A percentile compares a stretch with the other conserved stretches of the same genome.
These are phyloP conservation scores for Nerophis lumbriciformis DNA, from an alignment of 2,113 vertebrate genomes.

Conservation along the genomic window DNA sequence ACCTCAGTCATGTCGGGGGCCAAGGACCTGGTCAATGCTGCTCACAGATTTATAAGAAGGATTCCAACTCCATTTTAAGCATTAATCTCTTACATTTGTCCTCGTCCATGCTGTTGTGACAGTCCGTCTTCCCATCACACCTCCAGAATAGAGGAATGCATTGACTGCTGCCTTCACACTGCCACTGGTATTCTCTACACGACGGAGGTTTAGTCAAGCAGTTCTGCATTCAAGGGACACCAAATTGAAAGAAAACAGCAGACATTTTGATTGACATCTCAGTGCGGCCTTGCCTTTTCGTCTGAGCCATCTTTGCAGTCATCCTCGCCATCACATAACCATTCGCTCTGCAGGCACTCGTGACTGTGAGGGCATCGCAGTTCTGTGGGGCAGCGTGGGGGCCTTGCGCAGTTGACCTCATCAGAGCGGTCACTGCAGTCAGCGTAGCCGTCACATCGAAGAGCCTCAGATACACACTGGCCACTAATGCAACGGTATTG, in stretches of 20 bases:
- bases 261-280: background rate
- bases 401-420: slow-evolving; percentile 73
- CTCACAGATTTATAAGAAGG: too few species aligned
- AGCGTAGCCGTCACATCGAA: slow-evolving; percentile 79
- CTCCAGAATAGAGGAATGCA: slow-evolving; percentile 80
- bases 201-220: slow-evolving; percentile 43
- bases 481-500: slow-evolving; percentile 77
- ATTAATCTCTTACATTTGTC: slow-evolving; percentile 70
- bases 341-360: slow-evolving; percentile 79
- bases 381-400: slow-evolving; percentile 63
- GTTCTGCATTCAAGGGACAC: slow-evolving; percentile 53
- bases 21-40: too few species aligned
- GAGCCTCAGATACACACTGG: slow-evolving; percentile 74
- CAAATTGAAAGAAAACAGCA: background rate
- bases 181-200: slow-evolving; percentile 75
- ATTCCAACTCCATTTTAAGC: background rate
- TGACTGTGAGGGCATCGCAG: slow-evolving; percentile 69
- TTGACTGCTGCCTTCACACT: slow-evolving; percentile 62
- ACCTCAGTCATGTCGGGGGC: too few species aligned
- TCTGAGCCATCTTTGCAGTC: slow-evolving; percentile 85
- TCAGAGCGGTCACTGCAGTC: slow-evolving; percentile 85
- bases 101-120: slow-evolving; percentile 78
- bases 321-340: slow-evolving; percentile 79
- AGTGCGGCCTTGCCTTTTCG: slow-evolving; percentile 71
- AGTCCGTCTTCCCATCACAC: slow-evolving; percentile 80